Evolutionary conservation across 1,140 invertebrate species (phyloP).

Genomic region (Eriocheir sinensis): DNA sequence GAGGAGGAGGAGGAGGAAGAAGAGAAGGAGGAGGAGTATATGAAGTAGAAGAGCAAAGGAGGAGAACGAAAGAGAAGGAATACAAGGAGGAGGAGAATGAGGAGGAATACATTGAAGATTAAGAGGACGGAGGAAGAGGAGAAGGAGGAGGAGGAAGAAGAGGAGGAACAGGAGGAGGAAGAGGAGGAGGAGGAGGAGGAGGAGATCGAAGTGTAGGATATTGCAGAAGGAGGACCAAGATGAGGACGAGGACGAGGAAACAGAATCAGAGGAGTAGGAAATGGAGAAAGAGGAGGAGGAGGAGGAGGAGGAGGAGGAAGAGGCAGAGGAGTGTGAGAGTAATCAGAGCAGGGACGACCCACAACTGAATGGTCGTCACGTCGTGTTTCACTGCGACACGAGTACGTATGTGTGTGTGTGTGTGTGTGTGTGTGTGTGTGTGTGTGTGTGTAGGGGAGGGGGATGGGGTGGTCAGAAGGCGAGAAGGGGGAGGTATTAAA

Average conservation of each 20-base stretch:
- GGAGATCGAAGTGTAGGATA: background rate
- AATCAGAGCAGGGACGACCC: no score
- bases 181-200: background rate
- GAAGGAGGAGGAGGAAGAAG: background rate
- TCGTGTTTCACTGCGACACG: no score
- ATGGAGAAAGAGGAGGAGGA: background rate
- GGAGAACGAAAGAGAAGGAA: background rate
- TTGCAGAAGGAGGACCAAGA: background rate
- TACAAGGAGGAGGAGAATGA: background rate
- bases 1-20: background rate
- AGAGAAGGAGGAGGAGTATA: background rate
- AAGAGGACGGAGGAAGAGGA: background rate
- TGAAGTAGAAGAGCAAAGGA: background rate
- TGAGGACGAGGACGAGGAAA: background rate
- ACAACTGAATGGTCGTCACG: no score
- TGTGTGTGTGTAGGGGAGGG: no score
- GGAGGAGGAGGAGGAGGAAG: background rate
- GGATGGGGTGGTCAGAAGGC: no score
- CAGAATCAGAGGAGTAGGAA: background rate
- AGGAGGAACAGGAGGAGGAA: background rate
- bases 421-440: no score
- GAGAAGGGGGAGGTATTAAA: no score
- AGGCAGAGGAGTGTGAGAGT: background rate
- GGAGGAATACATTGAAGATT: background rate
- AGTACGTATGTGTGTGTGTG: no score